These are phyloP conservation scores for Emberiza fucata DNA, from an alignment of 2,113 vertebrate genomes.

Conservation along the genomic window DNA sequence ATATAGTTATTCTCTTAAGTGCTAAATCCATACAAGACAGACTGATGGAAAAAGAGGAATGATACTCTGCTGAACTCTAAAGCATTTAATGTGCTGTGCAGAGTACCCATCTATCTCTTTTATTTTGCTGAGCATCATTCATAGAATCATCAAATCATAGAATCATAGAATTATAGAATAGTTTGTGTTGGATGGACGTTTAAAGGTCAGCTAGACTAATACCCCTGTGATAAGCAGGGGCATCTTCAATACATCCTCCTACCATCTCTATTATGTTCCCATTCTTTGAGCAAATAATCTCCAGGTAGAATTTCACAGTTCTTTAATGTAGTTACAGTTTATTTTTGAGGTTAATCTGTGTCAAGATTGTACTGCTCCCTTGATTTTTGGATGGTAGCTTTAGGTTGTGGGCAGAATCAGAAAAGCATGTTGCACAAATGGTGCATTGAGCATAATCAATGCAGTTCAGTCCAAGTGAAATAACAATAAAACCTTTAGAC, in stretches of 20 bases:
- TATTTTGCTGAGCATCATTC: neutral
- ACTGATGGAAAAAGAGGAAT: neutral
- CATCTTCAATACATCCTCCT: neutral
- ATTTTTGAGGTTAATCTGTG: constrained; percentile 8
- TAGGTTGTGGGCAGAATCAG: neutral
- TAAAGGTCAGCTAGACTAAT: neutral
- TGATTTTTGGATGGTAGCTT: neutral
- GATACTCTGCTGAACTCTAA: neutral
- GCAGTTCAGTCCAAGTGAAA: neutral
- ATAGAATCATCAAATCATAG: neutral
- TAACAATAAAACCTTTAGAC: neutral
- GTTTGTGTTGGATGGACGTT: neutral
- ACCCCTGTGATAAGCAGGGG: neutral
- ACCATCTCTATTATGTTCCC: neutral
- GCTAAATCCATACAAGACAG: neutral
- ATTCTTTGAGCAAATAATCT: neutral
- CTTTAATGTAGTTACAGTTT: constrained; percentile 1
- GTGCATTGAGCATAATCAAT: neutral
- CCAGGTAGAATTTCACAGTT: neutral
- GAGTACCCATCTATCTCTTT: neutral
- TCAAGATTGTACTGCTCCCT: neutral
- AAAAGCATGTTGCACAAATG: neutral
- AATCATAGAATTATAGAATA: neutral
- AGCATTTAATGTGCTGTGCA: neutral
- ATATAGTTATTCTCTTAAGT: neutral